Percentiles rank a stretch among this genome's conserved stretches.
These are phyloP conservation scores for Sebastes minor DNA, from an alignment of 2,797 vertebrate species.

Conservation along the genomic window DNA sequence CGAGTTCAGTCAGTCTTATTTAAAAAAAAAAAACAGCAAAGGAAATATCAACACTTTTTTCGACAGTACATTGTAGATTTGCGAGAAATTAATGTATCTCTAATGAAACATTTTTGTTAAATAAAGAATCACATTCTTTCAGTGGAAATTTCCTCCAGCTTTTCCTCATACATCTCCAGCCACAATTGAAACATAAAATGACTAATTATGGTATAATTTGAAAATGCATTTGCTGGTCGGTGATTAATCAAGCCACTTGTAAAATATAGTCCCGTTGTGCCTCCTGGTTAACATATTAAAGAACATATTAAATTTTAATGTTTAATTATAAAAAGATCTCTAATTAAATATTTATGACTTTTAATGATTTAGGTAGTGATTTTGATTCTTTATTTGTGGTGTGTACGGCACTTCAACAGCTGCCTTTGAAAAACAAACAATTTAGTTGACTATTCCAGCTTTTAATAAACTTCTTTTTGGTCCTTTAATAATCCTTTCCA, in stretches of 20 bases:
- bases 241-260: constrained; percentile 77
- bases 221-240: constrained; percentile 67
- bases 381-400: constrained; percentile 49
- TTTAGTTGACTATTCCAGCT: background rate
- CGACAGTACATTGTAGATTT: constrained; percentile 3
- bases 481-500: background rate
- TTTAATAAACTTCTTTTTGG: background rate
- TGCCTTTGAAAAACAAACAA: constrained; percentile 38
- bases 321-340: constrained; percentile 80
- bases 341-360: constrained; percentile 77
- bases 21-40: background rate
- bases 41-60: background rate
- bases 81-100: constrained; percentile 36
- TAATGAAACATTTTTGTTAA: constrained; percentile 47
- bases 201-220: constrained; percentile 71
- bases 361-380: constrained; percentile 69
- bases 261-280: constrained; percentile 63
- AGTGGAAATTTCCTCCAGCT: constrained; percentile 7
- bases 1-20: background rate
- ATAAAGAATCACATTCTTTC: constrained; percentile 36
- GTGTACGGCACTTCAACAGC: constrained; percentile 17
- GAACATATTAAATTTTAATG: constrained; percentile 79
- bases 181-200: constrained; percentile 55
- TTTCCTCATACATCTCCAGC: constrained; percentile 38
- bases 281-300: constrained; percentile 79